Percentiles rank a stretch among this genome's conserved stretches.
These are phyloP conservation scores for Patiria miniata DNA, from an alignment of 35 echinoderm and acorn worm species.

Conservation along the genomic window DNA sequence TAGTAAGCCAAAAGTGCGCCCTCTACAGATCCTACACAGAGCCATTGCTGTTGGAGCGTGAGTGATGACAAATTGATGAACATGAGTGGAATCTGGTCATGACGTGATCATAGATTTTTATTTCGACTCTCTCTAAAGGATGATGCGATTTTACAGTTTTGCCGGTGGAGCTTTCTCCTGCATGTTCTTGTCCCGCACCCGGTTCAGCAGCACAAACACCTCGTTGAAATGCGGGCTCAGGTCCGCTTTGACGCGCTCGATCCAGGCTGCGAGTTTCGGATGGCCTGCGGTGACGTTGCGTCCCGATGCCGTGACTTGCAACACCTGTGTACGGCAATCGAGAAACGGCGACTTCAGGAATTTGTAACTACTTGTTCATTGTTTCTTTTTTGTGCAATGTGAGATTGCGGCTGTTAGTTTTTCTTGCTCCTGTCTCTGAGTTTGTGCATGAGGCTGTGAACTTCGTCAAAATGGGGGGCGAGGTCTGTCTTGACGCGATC, in stretches of 20 bases:
- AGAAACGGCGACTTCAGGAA: neutral
- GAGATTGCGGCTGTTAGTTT: neutral
- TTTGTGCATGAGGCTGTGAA: constrained; percentile 4
- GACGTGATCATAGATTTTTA: too few relatives aligned
- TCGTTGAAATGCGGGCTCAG: constrained; percentile 59
- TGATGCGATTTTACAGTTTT: too few relatives aligned
- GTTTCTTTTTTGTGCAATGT: too few relatives aligned
- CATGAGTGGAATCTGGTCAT: too few relatives aligned
- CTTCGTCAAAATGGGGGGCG: constrained; percentile 7
- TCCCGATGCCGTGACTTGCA: constrained; percentile 34
- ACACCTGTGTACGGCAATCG: constrained; percentile 26
- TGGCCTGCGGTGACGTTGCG: constrained; percentile 18
- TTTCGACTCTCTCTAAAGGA: too few relatives aligned
- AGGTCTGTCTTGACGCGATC: constrained; percentile 2
- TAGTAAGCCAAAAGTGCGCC: too few relatives aligned
- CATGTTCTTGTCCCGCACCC: constrained; percentile 9
- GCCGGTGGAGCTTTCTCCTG: neutral
- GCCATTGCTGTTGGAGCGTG: too few relatives aligned
- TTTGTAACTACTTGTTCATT: too few relatives aligned
- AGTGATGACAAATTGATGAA: too few relatives aligned
- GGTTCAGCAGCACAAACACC: constrained; percentile 19
- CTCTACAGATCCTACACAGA: too few relatives aligned
- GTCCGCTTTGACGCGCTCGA: constrained; percentile 30
- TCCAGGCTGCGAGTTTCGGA: constrained; percentile 40
- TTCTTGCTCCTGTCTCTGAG: constrained; percentile 25